Percentiles rank a stretch among this genome's conserved stretches.
Evolutionary conservation across 2,888 invertebrate genomes (phyloP).

Genomic region (Fissipunctia ypsillon): DNA sequence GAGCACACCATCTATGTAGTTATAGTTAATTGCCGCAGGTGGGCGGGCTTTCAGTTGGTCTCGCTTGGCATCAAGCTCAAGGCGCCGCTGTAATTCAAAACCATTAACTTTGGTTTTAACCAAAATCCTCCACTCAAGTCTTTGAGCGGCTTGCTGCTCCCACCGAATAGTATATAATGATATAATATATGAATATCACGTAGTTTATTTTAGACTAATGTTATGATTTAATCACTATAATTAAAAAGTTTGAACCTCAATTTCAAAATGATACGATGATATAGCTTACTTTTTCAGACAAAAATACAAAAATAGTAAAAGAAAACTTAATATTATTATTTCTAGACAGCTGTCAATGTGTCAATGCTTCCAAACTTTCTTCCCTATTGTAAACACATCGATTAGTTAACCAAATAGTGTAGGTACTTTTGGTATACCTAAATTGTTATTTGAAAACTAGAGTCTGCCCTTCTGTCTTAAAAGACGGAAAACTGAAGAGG

Average conservation of each 20-base stretch:
- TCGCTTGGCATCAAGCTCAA: no score
- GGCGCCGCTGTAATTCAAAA: no score
- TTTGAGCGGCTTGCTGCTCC: no score
- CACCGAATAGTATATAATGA: no score
- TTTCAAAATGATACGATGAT: neutral
- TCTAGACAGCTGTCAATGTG: neutral
- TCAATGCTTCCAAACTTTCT: constrained; percentile 1
- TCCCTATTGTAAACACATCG: neutral
- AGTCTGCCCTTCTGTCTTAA: neutral
- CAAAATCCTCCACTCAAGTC: no score
- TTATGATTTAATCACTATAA: neutral
- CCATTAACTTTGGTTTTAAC: no score
- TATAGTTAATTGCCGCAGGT: no score
- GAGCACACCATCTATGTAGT: no score
- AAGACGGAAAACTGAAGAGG: neutral
- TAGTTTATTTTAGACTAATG: neutral
- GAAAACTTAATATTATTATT: neutral
- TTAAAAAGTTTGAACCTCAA: neutral
- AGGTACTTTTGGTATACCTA: neutral
- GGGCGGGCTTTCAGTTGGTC: no score
- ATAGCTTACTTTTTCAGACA: constrained; percentile 6
- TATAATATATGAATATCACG: neutral
- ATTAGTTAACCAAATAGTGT: neutral
- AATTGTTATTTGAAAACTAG: neutral
- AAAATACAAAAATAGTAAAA: constrained; percentile 1